A percentile compares a stretch with the other conserved stretches of the same genome.
Conservation (phyloP, 2,888 invertebrate species). For the Heliconius hortense region DNA sequence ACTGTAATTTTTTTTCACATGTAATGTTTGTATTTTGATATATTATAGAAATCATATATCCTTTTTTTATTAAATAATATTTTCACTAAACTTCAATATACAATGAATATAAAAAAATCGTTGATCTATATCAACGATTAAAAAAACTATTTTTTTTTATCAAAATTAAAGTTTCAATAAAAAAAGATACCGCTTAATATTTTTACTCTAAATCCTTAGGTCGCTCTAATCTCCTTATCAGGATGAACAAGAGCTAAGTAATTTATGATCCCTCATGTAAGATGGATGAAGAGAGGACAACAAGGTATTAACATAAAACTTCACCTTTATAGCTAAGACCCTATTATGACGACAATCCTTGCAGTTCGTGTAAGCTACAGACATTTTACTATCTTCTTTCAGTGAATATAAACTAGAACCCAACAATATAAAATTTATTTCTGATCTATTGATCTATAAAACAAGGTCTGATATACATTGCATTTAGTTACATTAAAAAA, state of each 20-base stretch:
- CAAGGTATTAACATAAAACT: conserved; percentile 7
- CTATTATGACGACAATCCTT: conserved; percentile 7
- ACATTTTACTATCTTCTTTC: not conserved
- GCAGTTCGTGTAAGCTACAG: conserved; percentile 11
- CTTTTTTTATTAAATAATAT: not conserved
- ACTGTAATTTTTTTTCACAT: not conserved
- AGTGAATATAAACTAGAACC: not conserved
- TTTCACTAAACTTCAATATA: not conserved
- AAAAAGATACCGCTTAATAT: not conserved
- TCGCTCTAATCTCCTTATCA: conserved; percentile 2
- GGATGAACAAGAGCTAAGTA: conserved; percentile 12
- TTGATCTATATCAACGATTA: too few relatives aligned
- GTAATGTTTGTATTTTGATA: not conserved
- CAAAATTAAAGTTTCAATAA: not conserved
- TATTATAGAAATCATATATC: not conserved
- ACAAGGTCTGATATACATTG: conserved; percentile 20
- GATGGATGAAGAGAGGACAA: conserved; percentile 15
- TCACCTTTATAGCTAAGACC: conserved; percentile 9
- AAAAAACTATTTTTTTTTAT: too few relatives aligned
- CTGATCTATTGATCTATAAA: conserved; percentile 51
- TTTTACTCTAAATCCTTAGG: too few relatives aligned
- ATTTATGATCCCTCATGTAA: conserved; percentile 19
- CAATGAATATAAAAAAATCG: not conserved
- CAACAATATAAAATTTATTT: not conserved
- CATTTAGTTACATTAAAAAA: not conserved